These are phyloP conservation scores for Sminthurides aquaticus DNA, from an alignment of 2,888 invertebrate genomes.

Conservation along the genomic window DNA sequence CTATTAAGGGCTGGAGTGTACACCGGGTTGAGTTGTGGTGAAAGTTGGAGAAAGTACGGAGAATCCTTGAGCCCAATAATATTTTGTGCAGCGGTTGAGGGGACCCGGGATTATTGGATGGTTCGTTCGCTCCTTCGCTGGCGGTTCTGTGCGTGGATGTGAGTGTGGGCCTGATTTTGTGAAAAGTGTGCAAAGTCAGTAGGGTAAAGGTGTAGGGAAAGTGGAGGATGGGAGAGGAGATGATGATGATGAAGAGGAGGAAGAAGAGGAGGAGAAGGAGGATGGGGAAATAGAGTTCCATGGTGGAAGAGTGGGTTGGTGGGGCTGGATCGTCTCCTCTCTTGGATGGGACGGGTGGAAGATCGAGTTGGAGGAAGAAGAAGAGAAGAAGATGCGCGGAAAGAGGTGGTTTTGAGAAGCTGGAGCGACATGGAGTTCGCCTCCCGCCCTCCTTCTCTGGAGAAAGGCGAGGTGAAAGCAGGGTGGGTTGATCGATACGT, in stretches of 20 bases:
- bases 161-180: not conserved
- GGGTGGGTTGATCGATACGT: not conserved
- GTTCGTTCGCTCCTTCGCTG: not conserved
- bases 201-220: not conserved
- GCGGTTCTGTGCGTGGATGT: slow-evolving; percentile 2
- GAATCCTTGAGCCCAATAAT: too few species aligned
- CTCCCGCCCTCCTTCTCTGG: not conserved
- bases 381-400: not conserved
- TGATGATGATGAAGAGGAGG: not conserved
- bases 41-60: too few species aligned
- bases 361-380: not conserved
- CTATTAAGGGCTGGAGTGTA: too few species aligned
- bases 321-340: not conserved
- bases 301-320: not conserved
- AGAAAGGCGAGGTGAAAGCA: not conserved
- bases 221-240: not conserved
- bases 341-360: too few species aligned
- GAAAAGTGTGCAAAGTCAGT: slow-evolving; percentile 1
- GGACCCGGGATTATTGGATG: not conserved
- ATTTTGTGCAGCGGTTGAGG: too few species aligned
- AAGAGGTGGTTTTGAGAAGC: too few species aligned
- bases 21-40: too few species aligned
- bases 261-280: not conserved
- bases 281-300: not conserved
- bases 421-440: too few species aligned